These are phyloP conservation scores for Aphis craccivora DNA, from an alignment of 1,140 invertebrate species.

Conservation along the genomic window DNA sequence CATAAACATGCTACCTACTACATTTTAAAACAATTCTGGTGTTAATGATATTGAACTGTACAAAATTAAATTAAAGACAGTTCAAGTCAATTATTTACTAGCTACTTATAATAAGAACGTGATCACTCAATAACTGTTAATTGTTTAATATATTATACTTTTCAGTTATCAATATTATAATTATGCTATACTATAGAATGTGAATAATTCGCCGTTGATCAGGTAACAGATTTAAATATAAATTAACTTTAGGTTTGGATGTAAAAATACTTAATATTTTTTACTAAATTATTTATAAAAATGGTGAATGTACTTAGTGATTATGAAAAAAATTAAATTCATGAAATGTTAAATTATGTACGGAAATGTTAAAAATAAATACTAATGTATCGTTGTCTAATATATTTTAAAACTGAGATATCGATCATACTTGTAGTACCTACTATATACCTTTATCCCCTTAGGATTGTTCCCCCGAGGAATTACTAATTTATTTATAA, in stretches of 20 bases:
- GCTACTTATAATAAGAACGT: not conserved
- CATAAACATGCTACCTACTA: not conserved
- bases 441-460: not conserved
- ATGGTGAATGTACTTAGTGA: no score
- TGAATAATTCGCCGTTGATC: not conserved
- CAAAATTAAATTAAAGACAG: not conserved
- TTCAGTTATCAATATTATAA: not conserved
- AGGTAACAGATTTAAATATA: not conserved
- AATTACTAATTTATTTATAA: constrained; percentile 13
- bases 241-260: not conserved
- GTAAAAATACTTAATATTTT: not conserved
- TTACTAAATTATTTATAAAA: not conserved
- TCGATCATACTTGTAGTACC: not conserved
- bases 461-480: not conserved
- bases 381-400: not conserved
- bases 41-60: not conserved
- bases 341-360: not conserved
- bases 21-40: not conserved
- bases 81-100: not conserved
- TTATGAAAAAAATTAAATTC: not conserved
- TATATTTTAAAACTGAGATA: not conserved
- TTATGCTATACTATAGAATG: not conserved
- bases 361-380: not conserved
- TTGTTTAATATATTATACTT: not conserved
- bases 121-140: not conserved